Evolutionary conservation across 1,140 invertebrate species (phyloP).

Genomic region (Magallana ariakensis): DNA sequence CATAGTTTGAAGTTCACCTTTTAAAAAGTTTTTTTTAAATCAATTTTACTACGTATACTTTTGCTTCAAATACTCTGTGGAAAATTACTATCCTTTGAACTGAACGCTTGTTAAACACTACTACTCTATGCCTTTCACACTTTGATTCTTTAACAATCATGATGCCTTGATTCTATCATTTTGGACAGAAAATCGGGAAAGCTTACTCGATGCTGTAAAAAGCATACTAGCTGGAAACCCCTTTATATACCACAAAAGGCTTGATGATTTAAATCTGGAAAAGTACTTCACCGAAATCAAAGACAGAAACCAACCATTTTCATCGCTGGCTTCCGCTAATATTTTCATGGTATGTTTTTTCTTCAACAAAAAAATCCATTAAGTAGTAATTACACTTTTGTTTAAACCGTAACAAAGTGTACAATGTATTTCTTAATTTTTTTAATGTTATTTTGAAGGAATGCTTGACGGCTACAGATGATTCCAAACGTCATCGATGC

Average conservation of each 20-base stretch:
- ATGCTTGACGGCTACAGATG: conserved; percentile 29
- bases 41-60: no score
- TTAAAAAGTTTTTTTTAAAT: no score
- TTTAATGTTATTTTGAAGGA: conserved; percentile 6
- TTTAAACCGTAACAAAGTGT: no score
- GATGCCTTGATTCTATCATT: background rate
- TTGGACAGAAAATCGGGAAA: background rate
- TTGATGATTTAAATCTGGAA: background rate
- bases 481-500: background rate
- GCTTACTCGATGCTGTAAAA: background rate
- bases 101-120: no score
- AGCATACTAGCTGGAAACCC: conserved; percentile 11
- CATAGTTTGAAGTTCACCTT: no score
- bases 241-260: conserved; percentile 18
- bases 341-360: background rate
- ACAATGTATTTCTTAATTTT: background rate
- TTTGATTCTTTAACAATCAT: no score
- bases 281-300: conserved; percentile 16
- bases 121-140: no score
- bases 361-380: background rate
- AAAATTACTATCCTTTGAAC: no score
- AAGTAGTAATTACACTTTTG: no score
- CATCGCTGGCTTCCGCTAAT: conserved; percentile 15
- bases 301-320: background rate
- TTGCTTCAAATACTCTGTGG: no score